Conservation (phyloP, 2,113 vertebrate genomes). For the Verasper variegatus region DNA sequence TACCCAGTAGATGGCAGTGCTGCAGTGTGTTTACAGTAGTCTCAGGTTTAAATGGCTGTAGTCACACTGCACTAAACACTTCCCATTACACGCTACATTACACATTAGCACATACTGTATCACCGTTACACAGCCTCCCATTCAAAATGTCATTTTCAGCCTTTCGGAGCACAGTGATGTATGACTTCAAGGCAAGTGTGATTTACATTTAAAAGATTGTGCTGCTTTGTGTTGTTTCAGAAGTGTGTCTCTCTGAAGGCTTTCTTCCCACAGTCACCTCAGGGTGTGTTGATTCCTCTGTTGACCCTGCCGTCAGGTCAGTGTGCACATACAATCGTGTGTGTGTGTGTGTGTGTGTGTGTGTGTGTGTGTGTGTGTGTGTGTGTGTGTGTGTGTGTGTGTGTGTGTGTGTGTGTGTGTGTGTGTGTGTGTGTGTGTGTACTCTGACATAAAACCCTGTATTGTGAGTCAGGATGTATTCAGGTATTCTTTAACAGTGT, state of each 20-base stretch:
- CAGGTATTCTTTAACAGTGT: slow-evolving; percentile 55
- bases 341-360: not conserved
- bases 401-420: too few species aligned
- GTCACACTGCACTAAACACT: slow-evolving; percentile 65
- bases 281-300: slow-evolving; percentile 81
- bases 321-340: slow-evolving; percentile 34
- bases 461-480: slow-evolving; percentile 26
- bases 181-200: slow-evolving; percentile 27
- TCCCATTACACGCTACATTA: slow-evolving; percentile 75
- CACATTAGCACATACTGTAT: slow-evolving; percentile 66
- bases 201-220: slow-evolving; percentile 44
- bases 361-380: too few species aligned
- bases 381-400: too few species aligned
- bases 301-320: slow-evolving; percentile 85
- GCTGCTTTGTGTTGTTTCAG: slow-evolving; percentile 76
- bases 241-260: slow-evolving; percentile 84
- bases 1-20: slow-evolving; percentile 72
- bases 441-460: slow-evolving; percentile 22
- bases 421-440: not conserved
- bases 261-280: slow-evolving; percentile 86
- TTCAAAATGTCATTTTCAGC: slow-evolving; percentile 65
- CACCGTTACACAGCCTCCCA: slow-evolving; percentile 57
- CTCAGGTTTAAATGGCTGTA: slow-evolving; percentile 39
- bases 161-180: slow-evolving; percentile 42
- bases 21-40: slow-evolving; percentile 32